Base-by-base conservation (phyloP, 1,140 invertebrate species). In the Drosophila carrolli region DNA sequence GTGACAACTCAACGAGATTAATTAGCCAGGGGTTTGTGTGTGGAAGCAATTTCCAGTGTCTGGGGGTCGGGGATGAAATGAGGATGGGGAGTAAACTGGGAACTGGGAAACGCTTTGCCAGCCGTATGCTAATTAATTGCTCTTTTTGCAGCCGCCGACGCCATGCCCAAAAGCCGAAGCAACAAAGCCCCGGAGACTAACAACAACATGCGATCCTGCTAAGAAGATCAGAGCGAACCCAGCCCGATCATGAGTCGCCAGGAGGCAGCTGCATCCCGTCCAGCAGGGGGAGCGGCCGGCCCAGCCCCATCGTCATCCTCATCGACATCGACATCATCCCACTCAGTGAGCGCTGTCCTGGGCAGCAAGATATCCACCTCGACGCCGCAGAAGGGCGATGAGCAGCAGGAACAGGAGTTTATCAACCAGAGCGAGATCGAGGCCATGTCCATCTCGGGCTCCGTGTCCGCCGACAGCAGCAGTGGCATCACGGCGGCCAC, bases 301-400 rank as follows among this genome's bases (percentile, higher is more conserved):
- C 2, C 60, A 58, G 32, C 66, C 35, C 32, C 70, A 78, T 16
- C 59, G 47, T 16, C 59, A 44, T 9, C 53, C 44, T 14, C 65
- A 65, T 32, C 67, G 14, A 29, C 55, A 57, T 40, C 66, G 29
- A 32, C 29, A 57, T 29, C 61, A 47, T 38, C 37, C 16, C 50
- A 47, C 55, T 51, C 63, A 35, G 61, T 43, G 5, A 68, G 29
- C 29, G 47, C 47, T 48, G 29, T 44, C 0, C 32, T 54, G n/a
- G 60, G 71, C 60, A 84, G 71, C 73, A 91, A 89, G 78, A 91
- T 91, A 54, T 91, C 88, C 59, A 91, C 88, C 51, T 91, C 88
- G 5, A 91, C 88, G 9, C 88, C 88, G 46, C 83, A 91, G 48
- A 91, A 91, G 47, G 53, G 66, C n/a, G 59, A 74, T 66, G 80